Evolutionary conservation across 2,888 invertebrate species (phyloP).

Genomic region (Trisateles emortualis): DNA sequence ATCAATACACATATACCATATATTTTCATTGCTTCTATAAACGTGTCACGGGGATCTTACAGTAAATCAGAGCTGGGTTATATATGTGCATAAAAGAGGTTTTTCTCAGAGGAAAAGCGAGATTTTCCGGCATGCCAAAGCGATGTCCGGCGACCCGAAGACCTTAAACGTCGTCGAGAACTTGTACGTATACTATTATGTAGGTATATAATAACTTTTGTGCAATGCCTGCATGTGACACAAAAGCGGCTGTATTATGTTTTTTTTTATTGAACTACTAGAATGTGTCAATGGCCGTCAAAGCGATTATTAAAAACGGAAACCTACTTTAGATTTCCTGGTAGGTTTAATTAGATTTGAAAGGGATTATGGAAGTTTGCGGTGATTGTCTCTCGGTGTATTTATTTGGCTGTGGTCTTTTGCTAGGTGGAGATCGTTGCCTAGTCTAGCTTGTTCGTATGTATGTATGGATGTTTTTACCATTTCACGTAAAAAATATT

Average conservation of each 20-base stretch:
- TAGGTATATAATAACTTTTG: not conserved
- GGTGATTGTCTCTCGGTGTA: too few species aligned
- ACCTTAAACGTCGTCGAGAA: not conserved
- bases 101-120: constrained; percentile 5
- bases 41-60: not conserved
- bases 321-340: too few species aligned
- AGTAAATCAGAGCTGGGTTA: not conserved
- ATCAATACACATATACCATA: not conserved
- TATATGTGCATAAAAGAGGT: constrained; percentile 7
- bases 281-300: too few species aligned
- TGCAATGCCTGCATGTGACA: not conserved
- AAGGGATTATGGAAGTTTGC: too few species aligned
- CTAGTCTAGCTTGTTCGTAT: too few species aligned
- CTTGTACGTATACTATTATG: not conserved
- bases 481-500: too few species aligned
- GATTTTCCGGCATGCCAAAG: constrained; percentile 15
- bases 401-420: too few species aligned
- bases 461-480: too few species aligned
- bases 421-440: too few species aligned
- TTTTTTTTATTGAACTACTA: too few species aligned
- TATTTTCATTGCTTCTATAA: not conserved
- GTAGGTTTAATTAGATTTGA: too few species aligned
- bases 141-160: constrained; percentile 13
- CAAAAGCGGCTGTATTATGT: not conserved
- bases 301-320: too few species aligned